phyloP scores from a whole-genome alignment of 2,797 vertebrate genomes.

The Gorsachius magnificus region DNA sequence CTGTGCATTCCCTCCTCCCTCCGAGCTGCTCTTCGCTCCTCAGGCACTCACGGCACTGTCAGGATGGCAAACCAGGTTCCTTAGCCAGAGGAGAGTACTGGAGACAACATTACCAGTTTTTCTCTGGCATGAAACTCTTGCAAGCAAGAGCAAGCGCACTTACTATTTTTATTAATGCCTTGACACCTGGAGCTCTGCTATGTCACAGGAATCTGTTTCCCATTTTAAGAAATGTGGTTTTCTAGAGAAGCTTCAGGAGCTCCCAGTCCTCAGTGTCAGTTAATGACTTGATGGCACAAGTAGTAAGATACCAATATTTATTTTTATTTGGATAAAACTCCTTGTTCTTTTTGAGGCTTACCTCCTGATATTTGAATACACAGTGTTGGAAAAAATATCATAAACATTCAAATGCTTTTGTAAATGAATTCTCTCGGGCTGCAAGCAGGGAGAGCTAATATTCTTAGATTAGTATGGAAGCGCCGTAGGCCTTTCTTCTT shows the following conservation, averaged over 20 bases:
- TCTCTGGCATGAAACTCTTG: neutral
- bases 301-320: neutral
- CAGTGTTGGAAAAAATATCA: neutral
- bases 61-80: neutral
- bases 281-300: neutral
- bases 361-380: neutral
- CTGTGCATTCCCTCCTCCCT: neutral
- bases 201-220: neutral
- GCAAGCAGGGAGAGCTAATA: neutral
- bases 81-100: neutral
- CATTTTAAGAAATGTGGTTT: neutral
- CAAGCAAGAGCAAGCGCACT: neutral
- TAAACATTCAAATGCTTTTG: neutral
- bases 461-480: neutral
- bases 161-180: neutral
- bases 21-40: neutral
- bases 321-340: neutral
- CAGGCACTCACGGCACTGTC: rapidly evolving
- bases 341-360: neutral
- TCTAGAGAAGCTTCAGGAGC: neutral
- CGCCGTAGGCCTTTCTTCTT: neutral
- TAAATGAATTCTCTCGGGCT: neutral
- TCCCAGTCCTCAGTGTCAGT: neutral
- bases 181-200: neutral
- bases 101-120: neutral